Evolutionary conservation across 2,888 invertebrate genomes (phyloP), one percentile per base, ranked within the genome.

Genomic region (Yponomeuta cagnagella): DNA sequence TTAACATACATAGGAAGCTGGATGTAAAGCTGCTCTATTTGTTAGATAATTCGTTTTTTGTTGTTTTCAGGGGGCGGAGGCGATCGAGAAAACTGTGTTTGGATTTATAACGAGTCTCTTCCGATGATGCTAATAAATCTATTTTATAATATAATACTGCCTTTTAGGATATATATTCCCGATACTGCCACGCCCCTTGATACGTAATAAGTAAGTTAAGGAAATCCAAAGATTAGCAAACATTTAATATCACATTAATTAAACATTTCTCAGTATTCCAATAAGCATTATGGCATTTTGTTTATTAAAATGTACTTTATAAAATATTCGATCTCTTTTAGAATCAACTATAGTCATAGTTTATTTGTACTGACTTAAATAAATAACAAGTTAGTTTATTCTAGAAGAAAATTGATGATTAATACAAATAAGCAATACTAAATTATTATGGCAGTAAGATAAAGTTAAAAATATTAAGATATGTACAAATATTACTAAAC

Each of bases 51-150:
- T 15, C 5, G 12, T 58, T 67, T 65, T 63, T 33, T 58, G n/a
- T 23, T 33, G 48, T 66, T 70, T 80, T 67, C 81, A 86, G 84
- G 82, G 80, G 10, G 85, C 84, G 4, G 80, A 83, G 71, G 81
- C 80, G 1, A 77, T 84, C 23, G 84, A 86, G 74, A 81, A 79
- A 71, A 74, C 82, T n/a, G 78, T 83, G 15, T 78, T 83, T 3
- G 79, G 81, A 0, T 73, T 84, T 12, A 79, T 84, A 72, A 77
- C 78, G 72, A 81, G 82, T 23, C 76, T 84, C 70, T 80, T 85
- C 73, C 37, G 10, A 66, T n/a, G 31, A 63, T n/a, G 69, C 31
- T 6, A 31, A 23, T 33, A 67, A 67, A 43, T 0, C 43, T 43
- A 8, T 43, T 43, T 23, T 1, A 43, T n/a, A 8, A 43, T 43